A percentile compares a stretch with the other conserved stretches of the same genome.
These are phyloP conservation scores for Bruchidius siliquastri DNA, from an alignment of 2,888 invertebrate species.

Conservation along the genomic window DNA sequence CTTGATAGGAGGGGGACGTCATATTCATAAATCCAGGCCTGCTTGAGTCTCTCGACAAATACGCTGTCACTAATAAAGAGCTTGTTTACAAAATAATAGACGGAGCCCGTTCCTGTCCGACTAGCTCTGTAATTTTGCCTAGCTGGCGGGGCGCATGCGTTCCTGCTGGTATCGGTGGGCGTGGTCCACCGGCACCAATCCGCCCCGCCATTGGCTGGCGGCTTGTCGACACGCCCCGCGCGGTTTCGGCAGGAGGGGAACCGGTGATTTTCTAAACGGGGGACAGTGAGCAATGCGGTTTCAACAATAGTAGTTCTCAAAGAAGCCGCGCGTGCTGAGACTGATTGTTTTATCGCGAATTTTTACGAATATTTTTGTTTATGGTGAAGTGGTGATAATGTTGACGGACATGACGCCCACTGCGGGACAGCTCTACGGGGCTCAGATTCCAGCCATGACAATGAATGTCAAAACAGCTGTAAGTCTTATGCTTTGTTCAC, in stretches of 20 bases:
- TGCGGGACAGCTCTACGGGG: slow-evolving; percentile 57
- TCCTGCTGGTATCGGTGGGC: slow-evolving; percentile 26
- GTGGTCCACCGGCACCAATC: slow-evolving; percentile 28
- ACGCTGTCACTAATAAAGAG: slow-evolving; percentile 40
- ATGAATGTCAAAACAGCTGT: slow-evolving; percentile 53
- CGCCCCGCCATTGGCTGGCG: slow-evolving; percentile 33
- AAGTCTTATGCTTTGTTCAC: slow-evolving; percentile 24
- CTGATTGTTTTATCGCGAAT: slow-evolving; percentile 29
- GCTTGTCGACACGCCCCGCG: slow-evolving; percentile 25
- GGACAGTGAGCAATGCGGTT: slow-evolving; percentile 47
- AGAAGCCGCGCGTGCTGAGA: slow-evolving; percentile 20
- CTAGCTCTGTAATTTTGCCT: not conserved
- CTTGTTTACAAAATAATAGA: slow-evolving; percentile 47
- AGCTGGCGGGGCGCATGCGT: not conserved
- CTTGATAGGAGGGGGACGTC: too few species aligned
- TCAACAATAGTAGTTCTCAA: slow-evolving; percentile 41
- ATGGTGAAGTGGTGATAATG: slow-evolving; percentile 40
- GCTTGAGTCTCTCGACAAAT: slow-evolving; percentile 18
- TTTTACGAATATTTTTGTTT: slow-evolving; percentile 17
- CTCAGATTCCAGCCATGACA: slow-evolving; percentile 57
- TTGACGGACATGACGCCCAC: slow-evolving; percentile 59
- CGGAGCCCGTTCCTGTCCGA: slow-evolving; percentile 7
- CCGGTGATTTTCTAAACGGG: slow-evolving; percentile 38
- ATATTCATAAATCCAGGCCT: not conserved
- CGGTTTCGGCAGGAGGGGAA: slow-evolving; percentile 42